Base-by-base conservation (phyloP, 1,140 invertebrate species). In the Hyles vespertilio region DNA sequence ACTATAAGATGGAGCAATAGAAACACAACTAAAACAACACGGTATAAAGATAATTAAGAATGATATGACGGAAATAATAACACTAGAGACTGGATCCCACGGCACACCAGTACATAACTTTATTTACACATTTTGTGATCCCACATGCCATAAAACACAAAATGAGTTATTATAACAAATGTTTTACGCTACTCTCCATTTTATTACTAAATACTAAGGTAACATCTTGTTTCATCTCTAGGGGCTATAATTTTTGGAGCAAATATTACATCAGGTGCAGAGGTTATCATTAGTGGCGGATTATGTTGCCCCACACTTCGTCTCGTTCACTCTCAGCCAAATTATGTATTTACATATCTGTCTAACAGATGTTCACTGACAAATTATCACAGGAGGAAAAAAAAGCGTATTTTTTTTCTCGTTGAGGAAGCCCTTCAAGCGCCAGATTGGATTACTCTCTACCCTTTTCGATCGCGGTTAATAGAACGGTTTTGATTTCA, bases 251-350 rank as follows among this genome's bases (percentile, higher is more conserved):
- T 80, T 81, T 79, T 62, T 63, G 63, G 46, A 51, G 52, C 52
- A 67, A 69, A 77, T 76, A 74, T 75, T 69, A 67, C 76, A 69
- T 22, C 81, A 85, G 83, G 83, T 86, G 83, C 70, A 68, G 70
- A 71, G 68, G 74, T 72, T 79, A 77, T 81, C 79, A 80, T 84
- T 81, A 81, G 75, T 65, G 62, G 68, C 36, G 68, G 76, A 81
- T 83, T 77, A 80, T 69, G 64, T 77, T 77, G 70, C 76, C 71
- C 77, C 53, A 56, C 22, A 32, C 49, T 52, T 68, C 40, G 32
- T 74, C 68, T 70, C 69, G 56, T 69, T 73, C 59, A n/a, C 50
- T 51, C 60, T 10, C 32, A 40, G 22, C 22, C 52, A 60, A 46
- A 50, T 48, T 56, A 49, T 54, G 11, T 54, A 52, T n/a, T n/a